Percentiles rank a stretch among this genome's conserved stretches.
Evolutionary conservation across 2,797 vertebrate species (phyloP).

Genomic region (Vultur gryphus): DNA sequence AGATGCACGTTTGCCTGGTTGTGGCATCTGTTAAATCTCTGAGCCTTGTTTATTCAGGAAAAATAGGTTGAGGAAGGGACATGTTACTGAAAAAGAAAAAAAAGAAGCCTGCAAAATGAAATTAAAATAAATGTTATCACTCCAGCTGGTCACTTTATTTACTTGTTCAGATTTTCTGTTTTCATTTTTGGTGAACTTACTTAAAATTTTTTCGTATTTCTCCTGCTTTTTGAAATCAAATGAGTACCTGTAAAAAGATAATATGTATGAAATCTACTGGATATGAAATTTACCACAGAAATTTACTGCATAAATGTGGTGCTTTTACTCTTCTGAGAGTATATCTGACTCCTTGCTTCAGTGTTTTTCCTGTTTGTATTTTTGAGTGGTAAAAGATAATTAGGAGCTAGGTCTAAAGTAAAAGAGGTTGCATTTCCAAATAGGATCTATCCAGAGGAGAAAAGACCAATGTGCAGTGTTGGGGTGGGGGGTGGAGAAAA

Average conservation of each 20-base stretch:
- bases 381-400: background rate
- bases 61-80: background rate
- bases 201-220: background rate
- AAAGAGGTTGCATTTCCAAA: background rate
- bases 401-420: background rate
- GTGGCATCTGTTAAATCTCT: slow-evolving; percentile 3
- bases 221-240: background rate
- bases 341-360: background rate
- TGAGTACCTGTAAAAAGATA: background rate
- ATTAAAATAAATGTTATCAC: background rate
- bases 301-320: background rate
- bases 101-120: background rate
- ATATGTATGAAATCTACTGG: background rate
- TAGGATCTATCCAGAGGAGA: background rate
- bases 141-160: background rate
- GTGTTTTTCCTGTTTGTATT: background rate
- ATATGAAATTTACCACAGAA: background rate
- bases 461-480: background rate
- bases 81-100: background rate
- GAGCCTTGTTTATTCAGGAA: background rate
- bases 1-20: background rate
- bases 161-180: background rate
- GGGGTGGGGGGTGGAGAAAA: rapidly evolving
- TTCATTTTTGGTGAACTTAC: background rate
- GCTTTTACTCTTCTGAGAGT: background rate